Evolutionary conservation across 2,797 vertebrate genomes (phyloP).

Genomic region (Poeciliopsis gracilis): DNA sequence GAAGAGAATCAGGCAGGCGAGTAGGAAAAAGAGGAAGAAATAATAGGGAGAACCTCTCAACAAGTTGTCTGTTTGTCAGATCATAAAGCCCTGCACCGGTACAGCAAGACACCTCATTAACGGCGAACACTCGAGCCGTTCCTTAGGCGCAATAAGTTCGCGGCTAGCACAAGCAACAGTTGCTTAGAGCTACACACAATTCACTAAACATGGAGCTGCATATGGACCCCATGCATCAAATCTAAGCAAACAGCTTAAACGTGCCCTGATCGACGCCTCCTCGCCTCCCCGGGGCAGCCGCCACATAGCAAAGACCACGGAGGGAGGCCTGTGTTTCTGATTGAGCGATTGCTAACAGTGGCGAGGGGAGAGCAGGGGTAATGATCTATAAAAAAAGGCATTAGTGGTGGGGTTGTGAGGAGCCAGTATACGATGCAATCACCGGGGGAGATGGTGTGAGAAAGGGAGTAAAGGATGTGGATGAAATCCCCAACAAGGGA

Average conservation of each 20-base stretch:
- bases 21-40: slow-evolving; percentile 21
- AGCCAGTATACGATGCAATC: slow-evolving; percentile 54
- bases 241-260: slow-evolving; percentile 65
- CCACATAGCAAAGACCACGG: slow-evolving; percentile 49
- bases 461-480: slow-evolving; percentile 62
- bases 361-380: slow-evolving; percentile 63
- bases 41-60: slow-evolving; percentile 40
- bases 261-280: slow-evolving; percentile 50
- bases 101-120: slow-evolving; percentile 58
- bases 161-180: slow-evolving; percentile 35
- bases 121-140: slow-evolving; percentile 46
- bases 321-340: slow-evolving; percentile 61
- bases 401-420: slow-evolving; percentile 64
- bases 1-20: slow-evolving; percentile 35
- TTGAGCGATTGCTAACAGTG: slow-evolving; percentile 71
- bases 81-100: slow-evolving; percentile 48
- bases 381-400: slow-evolving; percentile 78
- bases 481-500: slow-evolving; percentile 62
- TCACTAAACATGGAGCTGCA: slow-evolving; percentile 44
- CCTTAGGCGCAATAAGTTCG: slow-evolving; percentile 45
- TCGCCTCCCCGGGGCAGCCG: slow-evolving; percentile 55
- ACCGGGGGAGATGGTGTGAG: slow-evolving; percentile 59
- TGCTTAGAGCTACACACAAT: slow-evolving; percentile 53
- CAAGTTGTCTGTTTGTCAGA: slow-evolving; percentile 56
- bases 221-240: slow-evolving; percentile 57